phyloP scores from a whole-genome alignment of 2,888 invertebrate genomes.

The Tholera decimalis region DNA sequence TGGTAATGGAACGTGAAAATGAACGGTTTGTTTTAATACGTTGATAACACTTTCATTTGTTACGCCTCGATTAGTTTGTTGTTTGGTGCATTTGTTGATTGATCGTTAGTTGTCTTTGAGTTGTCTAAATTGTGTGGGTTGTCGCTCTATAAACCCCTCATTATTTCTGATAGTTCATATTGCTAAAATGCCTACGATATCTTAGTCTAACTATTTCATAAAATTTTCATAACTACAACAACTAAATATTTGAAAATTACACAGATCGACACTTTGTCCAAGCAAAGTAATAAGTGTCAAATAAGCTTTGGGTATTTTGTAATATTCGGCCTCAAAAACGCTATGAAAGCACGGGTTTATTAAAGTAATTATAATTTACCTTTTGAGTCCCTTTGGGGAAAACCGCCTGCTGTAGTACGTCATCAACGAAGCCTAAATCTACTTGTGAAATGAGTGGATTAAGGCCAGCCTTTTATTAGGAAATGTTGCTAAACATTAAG shows the following conservation, averaged over 20 bases:
- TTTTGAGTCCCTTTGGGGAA: slow-evolving; percentile 47
- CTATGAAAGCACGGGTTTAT: slow-evolving; percentile 28
- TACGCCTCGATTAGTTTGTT: slow-evolving; percentile 55
- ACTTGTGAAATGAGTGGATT: slow-evolving; percentile 38
- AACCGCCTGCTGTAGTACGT: slow-evolving; percentile 26
- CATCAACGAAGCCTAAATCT: slow-evolving; percentile 39
- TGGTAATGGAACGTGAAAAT: slow-evolving; percentile 61
- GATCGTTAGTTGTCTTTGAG: slow-evolving; percentile 20
- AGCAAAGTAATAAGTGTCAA: not conserved
- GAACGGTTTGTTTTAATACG: slow-evolving; percentile 53
- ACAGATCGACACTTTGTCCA: not conserved
- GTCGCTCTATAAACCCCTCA: slow-evolving; percentile 20
- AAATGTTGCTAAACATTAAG: slow-evolving; percentile 31
- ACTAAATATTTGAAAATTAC: too few relatives aligned
- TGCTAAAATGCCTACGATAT: too few relatives aligned
- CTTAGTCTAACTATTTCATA: too few relatives aligned
- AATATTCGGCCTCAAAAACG: slow-evolving; percentile 18
- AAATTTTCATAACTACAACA: too few relatives aligned
- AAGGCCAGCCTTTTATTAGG: slow-evolving; percentile 29
- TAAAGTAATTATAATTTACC: slow-evolving; percentile 53
- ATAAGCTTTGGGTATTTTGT: not conserved
- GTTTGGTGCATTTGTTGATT: slow-evolving; percentile 53
- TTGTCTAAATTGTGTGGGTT: slow-evolving; percentile 12
- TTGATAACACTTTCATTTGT: slow-evolving; percentile 54
- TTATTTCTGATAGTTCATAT: slow-evolving; percentile 27